Percentiles rank a stretch among this genome's conserved stretches.
Evolutionary conservation across 2,797 vertebrate species (phyloP).

Genomic region (Hemibagrus guttatus): DNA sequence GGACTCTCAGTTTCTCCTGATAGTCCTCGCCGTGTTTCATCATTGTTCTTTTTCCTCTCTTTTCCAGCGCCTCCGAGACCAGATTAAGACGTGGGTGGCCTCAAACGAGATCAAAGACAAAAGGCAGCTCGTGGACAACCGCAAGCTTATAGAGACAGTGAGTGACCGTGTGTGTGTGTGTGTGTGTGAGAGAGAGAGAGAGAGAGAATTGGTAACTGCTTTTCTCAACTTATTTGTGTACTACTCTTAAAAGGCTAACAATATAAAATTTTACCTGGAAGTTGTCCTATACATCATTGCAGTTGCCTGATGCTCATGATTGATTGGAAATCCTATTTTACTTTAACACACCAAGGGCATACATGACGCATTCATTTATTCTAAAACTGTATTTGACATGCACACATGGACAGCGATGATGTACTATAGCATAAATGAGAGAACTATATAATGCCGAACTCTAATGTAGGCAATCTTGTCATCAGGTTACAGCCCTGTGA

Average conservation of each 20-base stretch:
- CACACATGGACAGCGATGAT: background rate
- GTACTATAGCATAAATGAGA: background rate
- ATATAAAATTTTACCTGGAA: background rate
- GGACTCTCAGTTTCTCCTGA: conserved; percentile 27
- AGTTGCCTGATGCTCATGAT: background rate
- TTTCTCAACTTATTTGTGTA: background rate
- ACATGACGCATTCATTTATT: background rate
- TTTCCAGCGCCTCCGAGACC: conserved; percentile 81
- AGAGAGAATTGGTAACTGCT: background rate
- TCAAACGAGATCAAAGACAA: conserved; percentile 86
- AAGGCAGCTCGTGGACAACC: conserved; percentile 82
- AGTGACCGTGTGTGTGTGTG: conserved; percentile 32
- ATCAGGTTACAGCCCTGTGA: background rate
- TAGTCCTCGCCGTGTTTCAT: background rate
- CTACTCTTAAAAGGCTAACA: background rate
- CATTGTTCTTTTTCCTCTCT: conserved; percentile 10
- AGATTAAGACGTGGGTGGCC: conserved; percentile 86
- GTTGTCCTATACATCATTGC: background rate
- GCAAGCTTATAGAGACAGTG: conserved; percentile 84
- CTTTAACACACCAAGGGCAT: background rate
- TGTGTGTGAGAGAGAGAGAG: background rate
- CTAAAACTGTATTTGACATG: background rate
- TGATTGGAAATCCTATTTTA: background rate
- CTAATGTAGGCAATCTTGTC: background rate
- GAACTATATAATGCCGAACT: background rate